Percentiles rank a stretch among this genome's conserved stretches.
Conservation (phyloP, 2,888 invertebrate genomes). For the Gibbula magus region DNA sequence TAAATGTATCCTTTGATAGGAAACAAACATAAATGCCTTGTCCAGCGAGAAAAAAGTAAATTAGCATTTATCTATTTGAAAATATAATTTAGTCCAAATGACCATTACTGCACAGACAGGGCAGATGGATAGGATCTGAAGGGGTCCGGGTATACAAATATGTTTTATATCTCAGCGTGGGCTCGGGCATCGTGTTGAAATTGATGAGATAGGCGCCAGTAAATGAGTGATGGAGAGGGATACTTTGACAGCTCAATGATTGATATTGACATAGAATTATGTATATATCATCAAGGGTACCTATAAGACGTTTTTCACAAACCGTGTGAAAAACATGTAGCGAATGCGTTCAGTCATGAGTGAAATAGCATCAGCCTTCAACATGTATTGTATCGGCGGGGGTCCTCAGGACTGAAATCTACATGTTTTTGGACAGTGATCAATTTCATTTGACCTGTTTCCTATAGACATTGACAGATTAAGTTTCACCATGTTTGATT, state of each 20-base stretch:
- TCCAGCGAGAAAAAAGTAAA: no score
- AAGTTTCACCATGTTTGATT: background rate
- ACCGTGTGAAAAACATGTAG: constrained; percentile 18
- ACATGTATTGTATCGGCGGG: background rate
- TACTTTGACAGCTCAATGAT: constrained; percentile 10
- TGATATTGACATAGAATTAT: constrained; percentile 12
- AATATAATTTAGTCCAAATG: no score
- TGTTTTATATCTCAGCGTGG: no score
- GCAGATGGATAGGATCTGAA: no score
- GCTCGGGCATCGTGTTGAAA: no score
- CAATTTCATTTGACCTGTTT: constrained; percentile 10
- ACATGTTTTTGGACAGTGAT: constrained; percentile 1
- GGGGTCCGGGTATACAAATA: no score
- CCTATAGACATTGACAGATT: background rate
- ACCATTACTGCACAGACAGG: no score
- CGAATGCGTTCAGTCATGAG: background rate
- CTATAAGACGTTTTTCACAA: background rate
- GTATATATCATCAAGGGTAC: background rate
- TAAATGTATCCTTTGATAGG: no score
- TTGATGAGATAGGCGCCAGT: no score
- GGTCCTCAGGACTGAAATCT: background rate
- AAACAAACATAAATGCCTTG: no score
- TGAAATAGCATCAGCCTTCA: background rate
- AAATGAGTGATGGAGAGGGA: background rate
- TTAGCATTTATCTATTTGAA: no score